Percentiles rank a stretch among this genome's conserved stretches.
Evolutionary conservation across 2,797 vertebrate species (phyloP).

Genomic region (Lagodon rhomboides): DNA sequence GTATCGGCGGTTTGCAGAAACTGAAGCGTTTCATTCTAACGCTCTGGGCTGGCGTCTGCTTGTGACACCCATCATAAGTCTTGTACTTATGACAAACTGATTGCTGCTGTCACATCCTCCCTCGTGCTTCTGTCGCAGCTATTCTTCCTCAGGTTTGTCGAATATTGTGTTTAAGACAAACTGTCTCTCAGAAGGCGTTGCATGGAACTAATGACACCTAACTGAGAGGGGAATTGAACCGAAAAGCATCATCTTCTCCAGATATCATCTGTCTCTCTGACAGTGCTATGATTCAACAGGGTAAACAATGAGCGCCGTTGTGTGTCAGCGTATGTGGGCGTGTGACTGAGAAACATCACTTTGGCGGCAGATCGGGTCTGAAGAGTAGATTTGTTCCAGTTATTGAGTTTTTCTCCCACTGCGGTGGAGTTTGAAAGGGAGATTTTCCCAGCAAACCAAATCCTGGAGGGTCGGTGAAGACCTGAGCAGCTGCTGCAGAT

Average conservation of each 20-base stretch:
- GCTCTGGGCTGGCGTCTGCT: neutral
- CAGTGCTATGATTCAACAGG: conserved; percentile 53
- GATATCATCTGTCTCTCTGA: conserved; percentile 63
- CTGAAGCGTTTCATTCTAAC: too few species aligned
- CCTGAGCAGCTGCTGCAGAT: conserved; percentile 56
- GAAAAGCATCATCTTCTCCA: conserved; percentile 40
- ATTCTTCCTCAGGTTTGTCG: conserved; percentile 29
- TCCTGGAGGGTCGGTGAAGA: conserved; percentile 59
- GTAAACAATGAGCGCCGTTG: conserved; percentile 39
- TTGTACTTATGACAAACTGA: conserved; percentile 33
- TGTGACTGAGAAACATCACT: conserved; percentile 44
- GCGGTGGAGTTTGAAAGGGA: conserved; percentile 48
- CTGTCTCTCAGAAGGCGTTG: conserved; percentile 44
- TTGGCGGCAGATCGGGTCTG: conserved; percentile 40
- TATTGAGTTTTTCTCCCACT: conserved; percentile 67
- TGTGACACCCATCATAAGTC: neutral
- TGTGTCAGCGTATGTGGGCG: conserved; percentile 26
- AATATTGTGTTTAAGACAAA: conserved; percentile 40
- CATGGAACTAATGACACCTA: conserved; percentile 62
- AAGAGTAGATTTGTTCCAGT: conserved; percentile 65
- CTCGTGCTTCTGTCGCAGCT: conserved; percentile 41
- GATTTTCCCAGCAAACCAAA: conserved; percentile 47
- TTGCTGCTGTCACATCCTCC: conserved; percentile 23
- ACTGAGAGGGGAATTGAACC: conserved; percentile 54
- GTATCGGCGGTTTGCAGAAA: too few species aligned